Percentiles rank a stretch among this genome's conserved stretches.
phyloP scores from a whole-genome alignment of 2,888 invertebrate species.

The Caenorhabditis becei region DNA sequence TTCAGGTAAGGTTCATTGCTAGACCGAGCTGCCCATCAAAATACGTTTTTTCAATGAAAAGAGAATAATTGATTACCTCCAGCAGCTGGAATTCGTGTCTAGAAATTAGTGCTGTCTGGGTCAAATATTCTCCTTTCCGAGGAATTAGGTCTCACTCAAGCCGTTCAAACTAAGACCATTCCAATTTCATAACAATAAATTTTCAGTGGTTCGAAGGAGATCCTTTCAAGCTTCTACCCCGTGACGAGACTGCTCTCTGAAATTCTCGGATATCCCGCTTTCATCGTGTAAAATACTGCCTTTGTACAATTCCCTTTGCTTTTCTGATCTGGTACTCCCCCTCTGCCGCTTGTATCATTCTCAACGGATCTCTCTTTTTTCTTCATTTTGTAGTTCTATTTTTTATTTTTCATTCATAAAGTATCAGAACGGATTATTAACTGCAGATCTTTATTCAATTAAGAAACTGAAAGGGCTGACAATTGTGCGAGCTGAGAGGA shows the following conservation, averaged over 20 bases:
- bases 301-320: neutral
- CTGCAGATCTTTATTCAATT: conserved; percentile 3
- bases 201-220: conserved; percentile 65
- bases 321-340: neutral
- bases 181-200: neutral
- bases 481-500: neutral
- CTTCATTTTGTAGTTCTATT: neutral
- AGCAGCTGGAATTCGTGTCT: too few relatives aligned
- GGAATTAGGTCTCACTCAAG: too few relatives aligned
- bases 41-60: too few relatives aligned
- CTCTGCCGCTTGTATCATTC: conserved; percentile 5
- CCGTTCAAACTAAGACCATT: too few relatives aligned
- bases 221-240: conserved; percentile 40
- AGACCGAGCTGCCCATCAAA: too few relatives aligned
- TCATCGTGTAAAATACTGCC: neutral
- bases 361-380: conserved; percentile 8
- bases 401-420: neutral
- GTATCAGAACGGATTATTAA: neutral
- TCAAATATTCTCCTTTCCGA: too few relatives aligned
- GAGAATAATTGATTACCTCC: too few relatives aligned
- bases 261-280: neutral
- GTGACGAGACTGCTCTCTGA: conserved; percentile 25
- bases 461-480: neutral
- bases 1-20: conserved; percentile 39
- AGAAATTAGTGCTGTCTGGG: too few relatives aligned